Evolutionary conservation across 2,797 vertebrate genomes (phyloP), one percentile per base, ranked within the genome.

Genomic region (Falco rusticolus): DNA sequence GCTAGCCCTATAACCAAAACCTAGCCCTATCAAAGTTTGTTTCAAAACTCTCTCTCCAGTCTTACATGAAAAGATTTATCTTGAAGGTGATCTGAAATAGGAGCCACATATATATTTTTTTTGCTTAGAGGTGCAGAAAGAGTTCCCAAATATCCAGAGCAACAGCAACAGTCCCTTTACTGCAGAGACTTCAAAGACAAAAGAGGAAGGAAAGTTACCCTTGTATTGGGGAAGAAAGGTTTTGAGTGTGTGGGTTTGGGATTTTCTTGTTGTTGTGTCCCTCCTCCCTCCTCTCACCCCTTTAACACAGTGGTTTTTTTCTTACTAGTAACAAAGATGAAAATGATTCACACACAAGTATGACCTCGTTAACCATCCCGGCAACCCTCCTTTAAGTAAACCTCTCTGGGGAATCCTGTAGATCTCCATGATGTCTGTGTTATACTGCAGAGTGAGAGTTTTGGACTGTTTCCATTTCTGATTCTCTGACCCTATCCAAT

Each of bases 221-320:
- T 48, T 41, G 10, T 29, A 45, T 1, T 34, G 17, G 3, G 11
- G 16, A 68, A 59, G 6, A 64, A 68, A 45, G 15, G 8, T 75
- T 75, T 31, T 34, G 5, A 29, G 12, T 9, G 6, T 33, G 14
- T 4, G 43, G 3, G 4, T 26, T 47, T 47, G 12, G 11, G 7
- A 3, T 17, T 34, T 20, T 2, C 45, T 75, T 22, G 10, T 22
- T 41, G 45, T n/a, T 12, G 11, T 56, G 18, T 5, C 10, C 25
- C 8, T 10, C 31, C 3, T 11, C 22, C 2, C 7, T 2, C 14
- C 8, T 8, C 5, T 3, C 14, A 2, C 4, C 0, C 3, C 2
- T 60, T 33, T 13, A 71, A 39, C 21, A 24, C 10, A 48, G 4
- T 33, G 19, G 6, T 4, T 83, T 91, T 84, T 89, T 84, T 34